Evolutionary conservation across 2,797 vertebrate genomes (phyloP).

Genomic region (Moxostoma hubbsi): DNA sequence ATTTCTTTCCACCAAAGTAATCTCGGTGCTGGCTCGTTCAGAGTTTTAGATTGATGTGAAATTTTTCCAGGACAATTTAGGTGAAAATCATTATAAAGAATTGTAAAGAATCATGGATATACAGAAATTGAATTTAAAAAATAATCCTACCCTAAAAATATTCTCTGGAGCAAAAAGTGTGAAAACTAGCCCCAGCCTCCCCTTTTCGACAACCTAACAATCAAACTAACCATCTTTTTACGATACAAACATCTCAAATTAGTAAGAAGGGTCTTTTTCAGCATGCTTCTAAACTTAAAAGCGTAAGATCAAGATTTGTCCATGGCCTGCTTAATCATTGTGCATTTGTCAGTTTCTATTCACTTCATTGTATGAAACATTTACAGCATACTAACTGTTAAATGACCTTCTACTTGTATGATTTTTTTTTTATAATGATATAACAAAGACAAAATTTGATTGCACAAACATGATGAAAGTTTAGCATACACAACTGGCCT

Average conservation of each 20-base stretch:
- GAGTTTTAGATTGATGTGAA: no score
- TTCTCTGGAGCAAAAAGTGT: no score
- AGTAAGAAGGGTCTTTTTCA: background rate
- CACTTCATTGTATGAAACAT: conserved; percentile 4
- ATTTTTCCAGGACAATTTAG: no score
- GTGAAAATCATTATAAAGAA: no score
- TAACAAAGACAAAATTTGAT: background rate
- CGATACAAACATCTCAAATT: background rate
- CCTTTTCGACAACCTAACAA: no score
- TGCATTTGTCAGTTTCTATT: conserved; percentile 2
- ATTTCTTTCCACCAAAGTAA: no score
- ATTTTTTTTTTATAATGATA: background rate
- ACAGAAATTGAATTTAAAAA: no score
- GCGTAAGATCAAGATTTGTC: background rate
- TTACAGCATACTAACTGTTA: conserved; percentile 4
- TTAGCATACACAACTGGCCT: conserved; percentile 4
- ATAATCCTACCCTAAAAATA: no score
- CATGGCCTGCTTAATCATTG: no score
- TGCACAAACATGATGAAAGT: background rate
- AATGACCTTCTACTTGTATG: conserved; percentile 12
- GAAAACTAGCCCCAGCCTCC: no score
- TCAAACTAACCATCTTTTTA: background rate
- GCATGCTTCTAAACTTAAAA: background rate
- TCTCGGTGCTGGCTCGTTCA: no score
- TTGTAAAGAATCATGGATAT: no score